phyloP scores from a whole-genome alignment of 2,113 vertebrate species.

The Clarias macrocephalus region DNA sequence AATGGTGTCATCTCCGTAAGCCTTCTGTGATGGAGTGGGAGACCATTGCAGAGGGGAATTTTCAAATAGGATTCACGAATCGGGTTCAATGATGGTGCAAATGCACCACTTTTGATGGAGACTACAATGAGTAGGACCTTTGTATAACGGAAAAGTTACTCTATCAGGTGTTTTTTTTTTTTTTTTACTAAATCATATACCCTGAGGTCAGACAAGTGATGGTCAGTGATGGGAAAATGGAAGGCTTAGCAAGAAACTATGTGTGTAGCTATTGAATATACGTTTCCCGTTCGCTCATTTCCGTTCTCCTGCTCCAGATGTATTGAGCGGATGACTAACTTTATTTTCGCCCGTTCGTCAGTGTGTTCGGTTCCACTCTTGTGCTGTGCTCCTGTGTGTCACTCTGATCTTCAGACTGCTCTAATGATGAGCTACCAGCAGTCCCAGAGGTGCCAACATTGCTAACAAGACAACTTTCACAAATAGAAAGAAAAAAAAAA shows the following conservation, averaged over 20 bases:
- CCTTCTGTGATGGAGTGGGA: too few species aligned
- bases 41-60: too few species aligned
- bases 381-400: not conserved
- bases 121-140: too few species aligned
- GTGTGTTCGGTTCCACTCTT: not conserved
- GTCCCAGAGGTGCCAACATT: not conserved
- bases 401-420: not conserved
- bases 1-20: too few species aligned
- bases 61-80: too few species aligned
- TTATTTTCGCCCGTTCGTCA: not conserved
- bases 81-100: too few species aligned
- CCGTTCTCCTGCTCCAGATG: not conserved
- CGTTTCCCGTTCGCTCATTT: not conserved
- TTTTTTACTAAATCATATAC: too few species aligned
- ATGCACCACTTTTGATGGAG: too few species aligned
- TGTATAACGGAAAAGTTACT: too few species aligned
- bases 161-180: too few species aligned
- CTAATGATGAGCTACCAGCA: not conserved
- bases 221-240: not conserved
- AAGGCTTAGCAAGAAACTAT: not conserved
- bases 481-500: not conserved
- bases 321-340: not conserved
- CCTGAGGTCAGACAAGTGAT: not conserved
- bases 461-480: not conserved
- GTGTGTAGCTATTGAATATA: not conserved